Conservation (phyloP, 1,140 invertebrate genomes). For the Lutraria rhynchaena region DNA sequence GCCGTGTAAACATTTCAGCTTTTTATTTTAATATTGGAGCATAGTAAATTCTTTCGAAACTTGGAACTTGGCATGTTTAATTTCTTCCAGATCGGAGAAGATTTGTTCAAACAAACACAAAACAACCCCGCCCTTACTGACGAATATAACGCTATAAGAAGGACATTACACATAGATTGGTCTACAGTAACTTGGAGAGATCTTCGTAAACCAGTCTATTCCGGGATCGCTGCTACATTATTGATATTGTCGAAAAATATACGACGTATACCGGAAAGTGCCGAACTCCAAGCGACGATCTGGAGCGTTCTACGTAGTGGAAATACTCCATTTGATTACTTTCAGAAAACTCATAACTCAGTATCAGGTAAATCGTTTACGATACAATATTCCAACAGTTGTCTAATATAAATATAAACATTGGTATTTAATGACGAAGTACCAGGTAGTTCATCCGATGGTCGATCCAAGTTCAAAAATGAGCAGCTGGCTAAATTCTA, state of each 20-base stretch:
- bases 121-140: not conserved
- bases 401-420: not conserved
- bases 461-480: too few species aligned
- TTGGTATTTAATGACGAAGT: slow-evolving; percentile 31
- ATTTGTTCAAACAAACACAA: slow-evolving; percentile 32
- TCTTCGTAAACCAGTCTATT: slow-evolving; percentile 73
- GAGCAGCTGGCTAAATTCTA: too few species aligned
- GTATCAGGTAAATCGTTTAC: slow-evolving; percentile 14
- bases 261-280: slow-evolving; percentile 28
- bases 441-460: too few species aligned
- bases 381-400: too few species aligned
- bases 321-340: slow-evolving; percentile 18
- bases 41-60: too few species aligned
- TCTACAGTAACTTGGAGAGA: slow-evolving; percentile 70
- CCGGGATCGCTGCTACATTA: slow-evolving; percentile 71
- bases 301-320: slow-evolving; percentile 24
- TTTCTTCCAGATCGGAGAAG: slow-evolving; percentile 51
- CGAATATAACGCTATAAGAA: slow-evolving; percentile 40
- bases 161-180: slow-evolving; percentile 74
- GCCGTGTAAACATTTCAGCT: too few species aligned
- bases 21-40: too few species aligned
- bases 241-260: slow-evolving; percentile 55
- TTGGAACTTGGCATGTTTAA: too few species aligned
- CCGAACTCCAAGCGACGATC: slow-evolving; percentile 21
- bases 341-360: not conserved